These are phyloP conservation scores for Psittacula echo DNA, from an alignment of 2,797 vertebrate genomes.

Conservation along the genomic window DNA sequence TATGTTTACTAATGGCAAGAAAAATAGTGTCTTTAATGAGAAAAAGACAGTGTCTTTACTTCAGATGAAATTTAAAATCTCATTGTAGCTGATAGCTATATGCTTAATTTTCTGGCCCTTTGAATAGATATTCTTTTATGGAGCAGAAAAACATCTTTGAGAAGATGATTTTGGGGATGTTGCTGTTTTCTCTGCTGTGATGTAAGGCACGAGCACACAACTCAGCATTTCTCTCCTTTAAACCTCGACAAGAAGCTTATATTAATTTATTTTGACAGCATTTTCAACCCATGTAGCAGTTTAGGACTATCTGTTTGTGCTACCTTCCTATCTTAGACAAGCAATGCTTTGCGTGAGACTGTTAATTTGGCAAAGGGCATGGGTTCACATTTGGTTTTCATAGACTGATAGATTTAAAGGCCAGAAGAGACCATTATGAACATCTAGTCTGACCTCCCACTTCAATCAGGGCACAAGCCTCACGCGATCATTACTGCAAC, in stretches of 20 bases:
- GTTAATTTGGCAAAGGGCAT: constrained; percentile 63
- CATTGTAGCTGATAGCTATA: background rate
- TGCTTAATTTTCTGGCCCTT: background rate
- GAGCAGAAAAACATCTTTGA: background rate
- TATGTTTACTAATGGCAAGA: background rate
- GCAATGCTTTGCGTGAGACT: constrained; percentile 41
- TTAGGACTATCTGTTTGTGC: constrained; percentile 39
- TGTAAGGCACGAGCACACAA: background rate
- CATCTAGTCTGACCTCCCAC: constrained; percentile 46
- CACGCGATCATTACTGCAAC: background rate
- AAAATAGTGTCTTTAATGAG: background rate
- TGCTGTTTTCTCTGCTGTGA: background rate
- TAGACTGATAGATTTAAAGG: constrained; percentile 61
- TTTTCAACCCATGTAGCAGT: constrained; percentile 28
- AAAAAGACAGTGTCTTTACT: background rate
- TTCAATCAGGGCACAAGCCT: constrained; percentile 34
- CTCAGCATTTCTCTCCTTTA: constrained; percentile 23
- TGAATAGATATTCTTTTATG: background rate
- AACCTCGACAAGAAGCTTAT: background rate
- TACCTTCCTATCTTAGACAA: constrained; percentile 44
- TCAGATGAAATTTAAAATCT: background rate
- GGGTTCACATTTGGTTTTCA: constrained; percentile 70
- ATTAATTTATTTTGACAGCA: constrained; percentile 55
- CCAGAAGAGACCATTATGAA: constrained; percentile 52
- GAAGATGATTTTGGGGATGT: background rate